A percentile compares a stretch with the other conserved stretches of the same genome.
These are phyloP conservation scores for Tetraodon nigroviridis DNA, from an alignment of 2,113 vertebrate genomes.

Conservation along the genomic window DNA sequence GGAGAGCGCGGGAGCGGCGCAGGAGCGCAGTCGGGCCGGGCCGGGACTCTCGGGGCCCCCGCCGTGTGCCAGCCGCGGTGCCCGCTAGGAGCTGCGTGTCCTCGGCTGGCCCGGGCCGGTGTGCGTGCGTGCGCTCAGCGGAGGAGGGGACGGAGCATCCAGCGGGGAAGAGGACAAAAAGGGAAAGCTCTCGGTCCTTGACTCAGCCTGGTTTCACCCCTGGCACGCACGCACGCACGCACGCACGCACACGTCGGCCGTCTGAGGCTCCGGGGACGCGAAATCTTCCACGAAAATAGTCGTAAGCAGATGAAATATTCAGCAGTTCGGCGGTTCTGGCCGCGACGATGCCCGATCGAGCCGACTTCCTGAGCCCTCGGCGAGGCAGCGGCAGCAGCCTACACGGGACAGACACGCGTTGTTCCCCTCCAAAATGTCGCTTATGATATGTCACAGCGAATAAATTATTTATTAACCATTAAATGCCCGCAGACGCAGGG, in stretches of 20 bases:
- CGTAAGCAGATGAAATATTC: slow-evolving; percentile 45
- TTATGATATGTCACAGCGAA: slow-evolving; percentile 22
- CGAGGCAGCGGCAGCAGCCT: slow-evolving; percentile 47
- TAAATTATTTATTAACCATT: slow-evolving; percentile 34
- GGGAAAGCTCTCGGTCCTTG: background rate
- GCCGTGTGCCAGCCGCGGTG: slow-evolving; percentile 70
- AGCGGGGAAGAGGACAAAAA: slow-evolving; percentile 8
- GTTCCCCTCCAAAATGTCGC: slow-evolving; percentile 57
- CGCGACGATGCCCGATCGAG: slow-evolving; percentile 44
- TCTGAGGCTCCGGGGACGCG: slow-evolving; percentile 9
- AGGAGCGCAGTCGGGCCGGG: slow-evolving; percentile 28
- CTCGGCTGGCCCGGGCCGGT: slow-evolving; percentile 68
- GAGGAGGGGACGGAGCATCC: slow-evolving; percentile 10
- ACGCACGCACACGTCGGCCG: slow-evolving; percentile 8
- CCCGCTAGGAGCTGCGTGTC: slow-evolving; percentile 64
- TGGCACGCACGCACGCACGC: background rate
- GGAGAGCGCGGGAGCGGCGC: slow-evolving; percentile 11
- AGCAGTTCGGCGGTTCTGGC: slow-evolving; percentile 38
- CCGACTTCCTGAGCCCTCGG: slow-evolving; percentile 44
- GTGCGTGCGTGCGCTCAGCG: slow-evolving; percentile 23
- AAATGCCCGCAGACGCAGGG: background rate
- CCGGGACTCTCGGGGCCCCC: slow-evolving; percentile 58
- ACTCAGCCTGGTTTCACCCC: slow-evolving; percentile 18
- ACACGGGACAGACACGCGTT: slow-evolving; percentile 45
- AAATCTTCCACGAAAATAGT: slow-evolving; percentile 46